phyloP scores from a whole-genome alignment of 2,888 invertebrate species.

The Melieria picta region DNA sequence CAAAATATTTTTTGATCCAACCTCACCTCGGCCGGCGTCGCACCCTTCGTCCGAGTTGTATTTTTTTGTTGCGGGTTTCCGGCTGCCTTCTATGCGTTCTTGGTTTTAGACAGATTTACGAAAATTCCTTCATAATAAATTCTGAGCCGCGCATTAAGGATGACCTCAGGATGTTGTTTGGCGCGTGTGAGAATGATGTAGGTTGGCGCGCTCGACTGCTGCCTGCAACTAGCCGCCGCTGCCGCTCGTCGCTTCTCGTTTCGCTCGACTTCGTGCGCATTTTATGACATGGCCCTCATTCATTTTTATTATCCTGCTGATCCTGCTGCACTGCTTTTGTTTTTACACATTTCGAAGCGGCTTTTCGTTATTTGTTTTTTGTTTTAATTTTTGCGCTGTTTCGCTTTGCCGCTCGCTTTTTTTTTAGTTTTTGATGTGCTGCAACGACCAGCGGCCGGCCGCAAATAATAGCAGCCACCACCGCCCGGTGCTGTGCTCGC shows the following conservation, averaged over 20 bases:
- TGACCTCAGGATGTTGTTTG: background rate
- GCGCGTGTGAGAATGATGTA: background rate
- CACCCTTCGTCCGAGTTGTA: slow-evolving; percentile 5
- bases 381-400: background rate
- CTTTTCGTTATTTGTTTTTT: slow-evolving; percentile 5
- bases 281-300: slow-evolving; percentile 33
- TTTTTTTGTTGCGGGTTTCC: slow-evolving; percentile 10
- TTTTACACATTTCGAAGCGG: background rate
- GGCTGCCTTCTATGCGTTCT: background rate
- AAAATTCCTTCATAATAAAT: slow-evolving; percentile 41
- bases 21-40: no score
- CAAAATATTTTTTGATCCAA: no score
- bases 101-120: slow-evolving; percentile 37
- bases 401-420: background rate
- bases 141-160: slow-evolving; percentile 37
- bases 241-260: background rate
- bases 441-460: background rate
- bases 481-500: no score
- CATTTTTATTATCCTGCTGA: slow-evolving; percentile 34
- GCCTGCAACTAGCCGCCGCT: background rate
- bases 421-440: background rate
- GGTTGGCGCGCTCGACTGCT: background rate
- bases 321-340: background rate
- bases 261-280: slow-evolving; percentile 8
- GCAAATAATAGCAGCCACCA: background rate